phyloP scores from a whole-genome alignment of 1,140 invertebrate species.

The Philaenus spumarius region DNA sequence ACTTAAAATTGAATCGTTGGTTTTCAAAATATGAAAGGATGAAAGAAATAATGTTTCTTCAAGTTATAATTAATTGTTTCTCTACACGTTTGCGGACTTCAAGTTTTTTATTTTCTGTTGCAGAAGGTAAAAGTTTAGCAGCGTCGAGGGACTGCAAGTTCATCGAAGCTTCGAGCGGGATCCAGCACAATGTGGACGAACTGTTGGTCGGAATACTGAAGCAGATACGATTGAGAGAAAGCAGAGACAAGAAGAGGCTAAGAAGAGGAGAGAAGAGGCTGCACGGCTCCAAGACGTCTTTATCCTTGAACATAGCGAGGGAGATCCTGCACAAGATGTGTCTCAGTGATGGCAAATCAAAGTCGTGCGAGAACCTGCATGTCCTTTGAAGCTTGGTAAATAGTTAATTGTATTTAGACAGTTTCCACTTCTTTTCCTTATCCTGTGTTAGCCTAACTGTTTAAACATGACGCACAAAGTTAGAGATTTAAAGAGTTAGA shows the following conservation, averaged over 20 bases:
- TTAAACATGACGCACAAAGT: too few species aligned
- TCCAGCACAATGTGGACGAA: slow-evolving; percentile 89
- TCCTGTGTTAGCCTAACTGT: too few species aligned
- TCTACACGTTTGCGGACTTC: too few species aligned
- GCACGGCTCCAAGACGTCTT: slow-evolving; percentile 56
- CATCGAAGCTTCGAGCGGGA: slow-evolving; percentile 85
- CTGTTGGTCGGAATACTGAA: slow-evolving; percentile 81
- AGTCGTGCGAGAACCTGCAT: slow-evolving; percentile 86
- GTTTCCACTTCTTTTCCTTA: too few species aligned
- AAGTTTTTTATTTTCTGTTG: too few species aligned
- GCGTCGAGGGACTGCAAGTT: slow-evolving; percentile 84
- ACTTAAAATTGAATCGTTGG: too few species aligned
- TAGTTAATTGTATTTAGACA: too few species aligned
- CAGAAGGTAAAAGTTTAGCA: slow-evolving; percentile 81
- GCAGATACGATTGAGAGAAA: slow-evolving; percentile 69
- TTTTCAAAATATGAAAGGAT: too few species aligned
- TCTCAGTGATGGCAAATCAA: slow-evolving; percentile 79
- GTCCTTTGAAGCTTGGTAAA: slow-evolving; percentile 51
- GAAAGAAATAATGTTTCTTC: too few species aligned
- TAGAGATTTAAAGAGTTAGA: too few species aligned
- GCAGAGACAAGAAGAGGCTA: slow-evolving; percentile 53
- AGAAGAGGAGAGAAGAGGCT: slow-evolving; percentile 47
- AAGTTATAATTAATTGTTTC: too few species aligned
- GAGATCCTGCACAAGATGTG: slow-evolving; percentile 81
- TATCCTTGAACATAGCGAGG: slow-evolving; percentile 64